Conservation (phyloP, 64 coral and sea anemone genomes). For the Pachyseris speciosa region DNA sequence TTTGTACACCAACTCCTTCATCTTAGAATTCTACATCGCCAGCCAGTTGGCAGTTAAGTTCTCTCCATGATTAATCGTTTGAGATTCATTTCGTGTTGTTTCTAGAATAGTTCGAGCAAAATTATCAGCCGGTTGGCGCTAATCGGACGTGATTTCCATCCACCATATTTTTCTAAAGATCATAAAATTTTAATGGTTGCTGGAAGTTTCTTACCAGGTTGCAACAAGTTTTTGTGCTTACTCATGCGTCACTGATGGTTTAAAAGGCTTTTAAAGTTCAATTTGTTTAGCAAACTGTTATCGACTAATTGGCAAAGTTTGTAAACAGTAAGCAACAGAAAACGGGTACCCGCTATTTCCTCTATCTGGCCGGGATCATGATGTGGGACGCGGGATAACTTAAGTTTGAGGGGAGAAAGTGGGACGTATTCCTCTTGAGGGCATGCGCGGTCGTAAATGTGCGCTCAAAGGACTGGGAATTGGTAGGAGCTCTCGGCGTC, state of each 20-base stretch:
- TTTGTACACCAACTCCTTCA: background rate
- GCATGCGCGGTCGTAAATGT: no score
- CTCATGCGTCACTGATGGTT: background rate
- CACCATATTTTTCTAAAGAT: background rate
- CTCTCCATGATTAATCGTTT: background rate
- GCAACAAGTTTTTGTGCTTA: background rate
- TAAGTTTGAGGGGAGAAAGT: no score
- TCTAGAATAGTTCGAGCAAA: background rate
- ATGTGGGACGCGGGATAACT: no score
- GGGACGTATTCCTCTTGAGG: no score
- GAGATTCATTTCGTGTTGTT: background rate
- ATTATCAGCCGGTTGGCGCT: background rate
- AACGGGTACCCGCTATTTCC: background rate
- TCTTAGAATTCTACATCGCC: background rate
- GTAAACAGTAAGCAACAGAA: background rate
- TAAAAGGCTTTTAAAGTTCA: background rate
- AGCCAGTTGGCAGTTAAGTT: background rate
- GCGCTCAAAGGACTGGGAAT: no score
- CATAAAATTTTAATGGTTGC: slow-evolving; percentile 35
- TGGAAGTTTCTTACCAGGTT: slow-evolving; percentile 16
- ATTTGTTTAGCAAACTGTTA: background rate
- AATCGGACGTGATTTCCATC: background rate
- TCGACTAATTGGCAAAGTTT: background rate
- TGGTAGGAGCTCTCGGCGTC: no score
- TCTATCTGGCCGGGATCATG: no score